These are phyloP conservation scores for Venturia canescens DNA, from an alignment of 1,140 invertebrate species.

Conservation along the genomic window DNA sequence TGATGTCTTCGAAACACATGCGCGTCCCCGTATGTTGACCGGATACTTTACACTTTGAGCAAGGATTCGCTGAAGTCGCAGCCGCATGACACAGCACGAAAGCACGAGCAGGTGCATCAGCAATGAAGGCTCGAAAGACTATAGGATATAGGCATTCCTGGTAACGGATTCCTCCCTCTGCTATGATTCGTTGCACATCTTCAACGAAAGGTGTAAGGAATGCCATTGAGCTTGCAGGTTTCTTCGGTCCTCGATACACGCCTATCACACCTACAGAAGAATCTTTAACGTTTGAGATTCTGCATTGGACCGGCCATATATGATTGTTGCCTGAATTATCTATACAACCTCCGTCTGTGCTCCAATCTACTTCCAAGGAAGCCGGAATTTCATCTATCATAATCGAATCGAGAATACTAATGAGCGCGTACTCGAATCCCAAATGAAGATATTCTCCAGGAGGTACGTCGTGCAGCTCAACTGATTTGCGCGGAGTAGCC, in stretches of 20 bases:
- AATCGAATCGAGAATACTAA: not conserved
- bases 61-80: conserved; percentile 30
- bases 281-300: conserved; percentile 47
- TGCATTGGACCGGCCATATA: conserved; percentile 56
- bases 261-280: conserved; percentile 52
- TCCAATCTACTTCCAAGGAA: conserved; percentile 1
- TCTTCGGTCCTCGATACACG: conserved; percentile 50
- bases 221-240: conserved; percentile 39
- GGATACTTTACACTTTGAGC: conserved; percentile 42
- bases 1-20: not conserved
- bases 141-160: conserved; percentile 7
- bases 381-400: not conserved
- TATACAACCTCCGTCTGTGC: not conserved
- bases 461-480: too few species aligned
- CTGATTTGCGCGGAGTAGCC: too few species aligned
- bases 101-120: conserved; percentile 48
- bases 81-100: conserved; percentile 42
- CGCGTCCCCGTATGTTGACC: conserved; percentile 27
- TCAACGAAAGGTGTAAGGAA: conserved; percentile 35
- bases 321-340: too few species aligned
- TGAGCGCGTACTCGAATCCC: not conserved
- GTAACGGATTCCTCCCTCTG: not conserved
- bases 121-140: conserved; percentile 42
- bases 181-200: conserved; percentile 15
- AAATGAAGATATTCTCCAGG: too few species aligned